These are phyloP conservation scores for Sus cebifrons DNA, from an alignment of 2,797 vertebrate genomes.

Conservation along the genomic window DNA sequence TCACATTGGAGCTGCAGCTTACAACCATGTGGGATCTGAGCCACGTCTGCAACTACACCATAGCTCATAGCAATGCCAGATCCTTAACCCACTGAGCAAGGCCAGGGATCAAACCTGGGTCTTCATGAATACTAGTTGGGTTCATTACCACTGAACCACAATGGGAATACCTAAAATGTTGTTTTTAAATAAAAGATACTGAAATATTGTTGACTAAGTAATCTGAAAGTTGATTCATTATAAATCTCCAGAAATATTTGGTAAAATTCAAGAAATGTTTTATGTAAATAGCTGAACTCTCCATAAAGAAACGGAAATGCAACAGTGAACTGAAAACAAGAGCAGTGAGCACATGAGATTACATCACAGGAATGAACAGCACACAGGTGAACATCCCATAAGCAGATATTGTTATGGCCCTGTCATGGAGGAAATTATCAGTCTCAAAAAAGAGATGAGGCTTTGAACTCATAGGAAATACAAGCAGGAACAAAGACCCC, in stretches of 20 bases:
- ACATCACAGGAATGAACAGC: background rate
- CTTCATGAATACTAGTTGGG: no score
- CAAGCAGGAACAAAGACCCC: background rate
- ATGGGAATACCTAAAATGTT: background rate
- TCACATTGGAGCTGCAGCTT: no score
- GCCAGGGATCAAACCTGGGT: no score
- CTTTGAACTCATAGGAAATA: background rate
- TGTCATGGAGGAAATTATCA: background rate
- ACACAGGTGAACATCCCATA: background rate
- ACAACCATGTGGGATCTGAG: no score
- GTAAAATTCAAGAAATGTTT: conserved; percentile 9
- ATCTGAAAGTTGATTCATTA: background rate
- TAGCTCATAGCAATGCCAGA: no score
- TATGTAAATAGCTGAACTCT: background rate
- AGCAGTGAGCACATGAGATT: background rate
- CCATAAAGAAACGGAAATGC: background rate
- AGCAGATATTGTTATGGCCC: background rate
- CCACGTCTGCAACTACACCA: no score
- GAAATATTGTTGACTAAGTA: background rate
- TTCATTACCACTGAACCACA: no score
- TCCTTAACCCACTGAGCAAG: no score
- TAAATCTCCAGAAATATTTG: background rate
- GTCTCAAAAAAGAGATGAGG: background rate
- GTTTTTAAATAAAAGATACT: background rate
- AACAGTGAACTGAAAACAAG: background rate